Evolutionary conservation across 2,113 vertebrate species (phyloP).

Genomic region (Hippocampus zosterae): DNA sequence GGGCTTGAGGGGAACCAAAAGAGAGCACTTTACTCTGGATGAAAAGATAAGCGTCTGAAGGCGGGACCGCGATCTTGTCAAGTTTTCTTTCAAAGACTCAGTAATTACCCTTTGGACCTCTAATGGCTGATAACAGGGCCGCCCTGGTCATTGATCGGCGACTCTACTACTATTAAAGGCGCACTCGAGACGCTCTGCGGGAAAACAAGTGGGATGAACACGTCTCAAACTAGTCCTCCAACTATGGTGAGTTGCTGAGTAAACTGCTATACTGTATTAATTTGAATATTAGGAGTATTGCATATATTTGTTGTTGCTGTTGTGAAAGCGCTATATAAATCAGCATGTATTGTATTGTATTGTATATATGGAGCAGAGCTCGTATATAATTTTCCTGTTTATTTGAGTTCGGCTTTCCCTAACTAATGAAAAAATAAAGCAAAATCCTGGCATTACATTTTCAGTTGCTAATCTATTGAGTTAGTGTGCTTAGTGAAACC

Average conservation of each 20-base stretch:
- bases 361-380: neutral
- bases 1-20: no score
- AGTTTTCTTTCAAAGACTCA: slow-evolving; percentile 24
- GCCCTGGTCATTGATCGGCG: neutral
- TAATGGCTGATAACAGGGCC: slow-evolving; percentile 35
- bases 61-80: slow-evolving; percentile 37
- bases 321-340: no score
- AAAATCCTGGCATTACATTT: neutral
- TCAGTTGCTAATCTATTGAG: no score
- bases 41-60: slow-evolving; percentile 5
- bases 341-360: no score
- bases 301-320: no score
- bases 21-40: neutral
- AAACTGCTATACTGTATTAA: neutral
- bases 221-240: neutral
- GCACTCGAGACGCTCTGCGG: neutral
- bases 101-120: slow-evolving; percentile 49
- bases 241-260: slow-evolving; percentile 51
- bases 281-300: neutral
- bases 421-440: neutral
- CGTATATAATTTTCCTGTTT: neutral
- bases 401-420: neutral
- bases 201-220: neutral
- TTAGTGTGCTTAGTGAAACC: no score
- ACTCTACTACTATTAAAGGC: neutral